Percentiles rank a stretch among this genome's conserved stretches.
Evolutionary conservation across 35 echinoderm and acorn worm genomes (phyloP).

Genomic region (Chiridota heheva): DNA sequence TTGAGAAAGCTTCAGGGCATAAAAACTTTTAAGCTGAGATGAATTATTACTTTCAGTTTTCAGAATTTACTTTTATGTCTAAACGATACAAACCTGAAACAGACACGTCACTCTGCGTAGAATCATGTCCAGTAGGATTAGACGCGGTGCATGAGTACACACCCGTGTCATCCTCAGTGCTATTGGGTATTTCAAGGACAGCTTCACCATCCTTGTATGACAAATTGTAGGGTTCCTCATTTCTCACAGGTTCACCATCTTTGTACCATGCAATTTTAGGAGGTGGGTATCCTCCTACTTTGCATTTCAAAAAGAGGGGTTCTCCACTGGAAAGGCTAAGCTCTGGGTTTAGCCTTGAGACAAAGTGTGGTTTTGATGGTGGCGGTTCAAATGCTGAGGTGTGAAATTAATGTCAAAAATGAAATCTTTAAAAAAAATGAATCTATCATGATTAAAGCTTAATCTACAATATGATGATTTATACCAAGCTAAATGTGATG

Average conservation of each 20-base stretch:
- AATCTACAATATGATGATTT: no score
- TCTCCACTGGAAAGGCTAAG: neutral
- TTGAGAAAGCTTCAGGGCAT: no score
- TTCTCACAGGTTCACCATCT: conserved; percentile 3
- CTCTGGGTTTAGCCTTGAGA: neutral
- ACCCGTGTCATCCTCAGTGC: neutral
- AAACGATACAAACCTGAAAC: conserved; percentile 17
- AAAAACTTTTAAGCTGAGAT: no score
- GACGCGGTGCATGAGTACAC: conserved; percentile 4
- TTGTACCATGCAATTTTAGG: conserved; percentile 24
- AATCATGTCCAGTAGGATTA: conserved; percentile 20
- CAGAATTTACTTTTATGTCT: no score
- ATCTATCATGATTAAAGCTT: no score
- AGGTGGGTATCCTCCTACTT: conserved; percentile 19
- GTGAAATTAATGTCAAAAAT: no score
- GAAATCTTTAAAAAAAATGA: no score
- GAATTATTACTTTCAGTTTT: no score
- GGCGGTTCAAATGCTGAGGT: neutral
- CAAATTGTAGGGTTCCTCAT: neutral
- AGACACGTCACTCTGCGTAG: neutral
- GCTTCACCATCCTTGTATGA: neutral
- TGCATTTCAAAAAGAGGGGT: neutral
- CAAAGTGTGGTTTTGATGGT: conserved; percentile 10
- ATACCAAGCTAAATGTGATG: no score
- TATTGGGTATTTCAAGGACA: neutral